Conservation (phyloP, 2,113 vertebrate species). For the Gobiocypris rarus region DNA sequence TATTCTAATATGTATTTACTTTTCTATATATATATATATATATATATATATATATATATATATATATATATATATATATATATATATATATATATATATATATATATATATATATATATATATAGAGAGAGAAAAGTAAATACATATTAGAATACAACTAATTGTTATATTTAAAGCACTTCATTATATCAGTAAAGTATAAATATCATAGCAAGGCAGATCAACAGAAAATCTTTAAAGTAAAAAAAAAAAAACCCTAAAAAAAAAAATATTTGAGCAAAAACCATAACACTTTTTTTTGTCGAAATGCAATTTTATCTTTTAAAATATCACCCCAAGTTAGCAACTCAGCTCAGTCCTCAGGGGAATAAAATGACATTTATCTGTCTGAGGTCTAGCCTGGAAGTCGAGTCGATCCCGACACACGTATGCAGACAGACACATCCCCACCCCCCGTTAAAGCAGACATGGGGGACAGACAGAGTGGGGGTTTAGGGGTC, state of each 20-base stretch:
- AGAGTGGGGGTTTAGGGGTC: conserved; percentile 53
- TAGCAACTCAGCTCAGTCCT: conserved; percentile 52
- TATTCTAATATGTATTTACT: too few relatives aligned
- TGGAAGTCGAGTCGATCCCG: conserved; percentile 50
- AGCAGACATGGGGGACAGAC: conserved; percentile 48
- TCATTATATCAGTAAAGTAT: not conserved
- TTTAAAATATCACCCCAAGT: conserved; percentile 43
- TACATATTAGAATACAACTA: too few relatives aligned
- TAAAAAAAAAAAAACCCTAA: not conserved
- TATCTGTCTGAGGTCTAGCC: conserved; percentile 61
- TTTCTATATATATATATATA: too few relatives aligned
- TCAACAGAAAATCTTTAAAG: not conserved
- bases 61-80: too few relatives aligned
- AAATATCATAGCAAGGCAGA: too few relatives aligned
- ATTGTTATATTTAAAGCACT: not conserved
- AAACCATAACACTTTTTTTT: not conserved
- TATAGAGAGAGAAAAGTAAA: too few relatives aligned
- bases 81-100: too few relatives aligned
- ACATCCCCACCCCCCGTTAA: conserved; percentile 9
- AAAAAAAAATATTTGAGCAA: not conserved
- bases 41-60: too few relatives aligned
- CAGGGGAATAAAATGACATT: conserved; percentile 58
- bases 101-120: too few relatives aligned
- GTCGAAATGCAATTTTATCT: conserved; percentile 43
- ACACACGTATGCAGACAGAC: conserved; percentile 44